Conservation (phyloP, 2,113 vertebrate species). For the Lethenteron camtschaticum region DNA sequence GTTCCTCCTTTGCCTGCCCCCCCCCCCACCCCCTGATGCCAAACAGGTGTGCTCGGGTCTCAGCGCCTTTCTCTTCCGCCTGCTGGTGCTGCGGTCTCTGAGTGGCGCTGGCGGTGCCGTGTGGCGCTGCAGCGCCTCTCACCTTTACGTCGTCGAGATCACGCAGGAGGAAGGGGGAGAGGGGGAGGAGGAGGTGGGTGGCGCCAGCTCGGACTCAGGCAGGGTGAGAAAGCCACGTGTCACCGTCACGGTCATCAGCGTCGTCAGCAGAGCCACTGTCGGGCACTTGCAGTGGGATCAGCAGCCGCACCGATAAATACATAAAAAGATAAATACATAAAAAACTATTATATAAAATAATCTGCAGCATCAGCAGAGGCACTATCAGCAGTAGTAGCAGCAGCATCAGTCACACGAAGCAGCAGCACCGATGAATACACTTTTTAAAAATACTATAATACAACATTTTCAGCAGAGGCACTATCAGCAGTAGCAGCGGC, state of each 20-base stretch:
- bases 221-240: background rate
- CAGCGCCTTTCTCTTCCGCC: conserved; percentile 62
- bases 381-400: no score
- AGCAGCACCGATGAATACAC: no score
- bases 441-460: no score
- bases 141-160: conserved; percentile 63
- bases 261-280: background rate
- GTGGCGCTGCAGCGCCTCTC: conserved; percentile 47
- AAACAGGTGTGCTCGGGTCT: conserved; percentile 50
- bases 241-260: background rate
- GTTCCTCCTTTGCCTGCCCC: background rate
- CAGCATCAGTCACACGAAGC: no score
- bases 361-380: no score
- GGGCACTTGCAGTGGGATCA: no score
- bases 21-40: background rate
- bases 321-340: no score
- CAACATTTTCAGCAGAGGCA: no score
- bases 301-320: no score
- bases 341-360: no score
- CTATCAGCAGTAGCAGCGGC: no score
- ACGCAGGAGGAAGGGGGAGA: conserved; percentile 20
- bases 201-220: background rate
- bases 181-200: background rate
- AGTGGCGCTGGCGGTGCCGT: conserved; percentile 45
- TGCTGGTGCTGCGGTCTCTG: conserved; percentile 52